phyloP scores from a whole-genome alignment of 1,140 invertebrate species.

The Lysiphlebus fabarum region DNA sequence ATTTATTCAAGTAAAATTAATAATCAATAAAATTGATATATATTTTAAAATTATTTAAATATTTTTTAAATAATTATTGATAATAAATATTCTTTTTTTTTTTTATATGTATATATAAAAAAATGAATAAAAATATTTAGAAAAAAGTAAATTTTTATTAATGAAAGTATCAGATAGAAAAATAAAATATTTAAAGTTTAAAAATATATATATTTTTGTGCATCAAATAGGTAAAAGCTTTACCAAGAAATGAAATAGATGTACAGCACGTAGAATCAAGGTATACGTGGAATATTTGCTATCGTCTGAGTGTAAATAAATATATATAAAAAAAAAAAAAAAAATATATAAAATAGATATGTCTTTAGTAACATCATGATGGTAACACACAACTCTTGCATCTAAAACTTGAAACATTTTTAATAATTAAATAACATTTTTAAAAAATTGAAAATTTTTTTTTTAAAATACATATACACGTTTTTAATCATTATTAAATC shows the following conservation, averaged over 20 bases:
- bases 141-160: no score
- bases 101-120: no score
- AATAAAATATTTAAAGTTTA: no score
- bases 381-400: slow-evolving; percentile 4
- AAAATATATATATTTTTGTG: slow-evolving; percentile 5
- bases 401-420: background rate
- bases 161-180: no score
- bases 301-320: slow-evolving; percentile 16
- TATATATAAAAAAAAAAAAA: no score
- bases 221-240: background rate
- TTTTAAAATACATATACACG: slow-evolving; percentile 7
- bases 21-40: no score
- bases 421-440: no score
- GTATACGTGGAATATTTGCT: slow-evolving; percentile 44
- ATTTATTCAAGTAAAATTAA: slow-evolving; percentile 24
- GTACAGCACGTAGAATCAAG: slow-evolving; percentile 13
- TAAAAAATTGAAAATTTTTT: slow-evolving; percentile 14
- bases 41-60: no score
- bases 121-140: no score
- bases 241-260: slow-evolving; percentile 1
- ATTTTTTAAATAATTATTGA: no score
- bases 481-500: background rate
- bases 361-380: slow-evolving; percentile 22
- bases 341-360: slow-evolving; percentile 17
- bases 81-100: no score